Conservation (phyloP, 2,797 vertebrate species). For the Urocyon cinereoargenteus region DNA sequence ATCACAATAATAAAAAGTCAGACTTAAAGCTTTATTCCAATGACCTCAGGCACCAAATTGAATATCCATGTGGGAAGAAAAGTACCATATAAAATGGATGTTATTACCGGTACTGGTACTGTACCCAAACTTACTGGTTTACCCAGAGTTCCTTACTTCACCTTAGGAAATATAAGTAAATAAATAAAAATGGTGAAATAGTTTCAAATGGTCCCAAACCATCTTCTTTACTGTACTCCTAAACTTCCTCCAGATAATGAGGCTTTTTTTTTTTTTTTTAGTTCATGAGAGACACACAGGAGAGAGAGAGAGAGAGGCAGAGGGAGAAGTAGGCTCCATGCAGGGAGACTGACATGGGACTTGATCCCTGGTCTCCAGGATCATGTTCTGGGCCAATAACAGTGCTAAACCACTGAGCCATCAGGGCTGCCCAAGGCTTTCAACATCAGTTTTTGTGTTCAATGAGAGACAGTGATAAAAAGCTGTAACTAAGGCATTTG, state of each 20-base stretch:
- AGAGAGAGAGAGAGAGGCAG: too few species aligned
- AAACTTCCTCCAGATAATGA: constrained; percentile 90
- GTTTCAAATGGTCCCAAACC: constrained; percentile 92
- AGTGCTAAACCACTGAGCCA: too few species aligned
- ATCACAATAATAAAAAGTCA: constrained; percentile 90
- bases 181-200: constrained; percentile 87
- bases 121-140: constrained; percentile 92
- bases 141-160: constrained; percentile 91
- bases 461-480: constrained; percentile 95
- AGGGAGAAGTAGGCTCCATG: too few species aligned
- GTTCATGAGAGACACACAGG: too few species aligned
- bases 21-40: constrained; percentile 90
- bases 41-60: constrained; percentile 88
- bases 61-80: constrained; percentile 91
- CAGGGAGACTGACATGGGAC: too few species aligned
- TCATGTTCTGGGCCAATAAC: too few species aligned
- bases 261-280: constrained; percentile 48
- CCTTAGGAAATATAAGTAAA: constrained; percentile 91
- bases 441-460: constrained; percentile 94
- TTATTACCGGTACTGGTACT: constrained; percentile 87
- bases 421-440: constrained; percentile 84
- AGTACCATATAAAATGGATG: constrained; percentile 93
- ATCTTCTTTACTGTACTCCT: constrained; percentile 91
- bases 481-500: constrained; percentile 95
- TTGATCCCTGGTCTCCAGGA: too few species aligned